A percentile compares a stretch with the other conserved stretches of the same genome.
Evolutionary conservation across 2,888 invertebrate genomes (phyloP).

Genomic region (Sphaerophoria taeniata): DNA sequence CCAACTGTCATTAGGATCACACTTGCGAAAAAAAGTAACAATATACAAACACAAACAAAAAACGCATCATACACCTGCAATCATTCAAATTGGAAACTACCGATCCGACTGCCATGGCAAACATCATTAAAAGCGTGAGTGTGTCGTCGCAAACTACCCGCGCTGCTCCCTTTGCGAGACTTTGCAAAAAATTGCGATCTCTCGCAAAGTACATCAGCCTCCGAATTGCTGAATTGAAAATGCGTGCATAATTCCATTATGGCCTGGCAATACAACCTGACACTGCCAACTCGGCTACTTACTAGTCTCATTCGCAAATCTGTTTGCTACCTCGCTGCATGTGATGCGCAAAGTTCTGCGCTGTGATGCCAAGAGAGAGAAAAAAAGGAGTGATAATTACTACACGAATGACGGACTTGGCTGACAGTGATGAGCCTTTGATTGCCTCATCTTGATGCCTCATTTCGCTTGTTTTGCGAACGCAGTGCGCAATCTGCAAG

Average conservation of each 20-base stretch:
- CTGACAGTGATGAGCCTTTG: slow-evolving; percentile 74
- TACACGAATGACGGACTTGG: slow-evolving; percentile 66
- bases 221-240: slow-evolving; percentile 35
- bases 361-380: slow-evolving; percentile 2
- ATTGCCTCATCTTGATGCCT: slow-evolving; percentile 68
- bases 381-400: slow-evolving; percentile 70
- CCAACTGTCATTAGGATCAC: slow-evolving; percentile 73
- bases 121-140: slow-evolving; percentile 70
- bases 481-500: slow-evolving; percentile 15
- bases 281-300: slow-evolving; percentile 27
- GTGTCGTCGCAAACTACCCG: slow-evolving; percentile 66
- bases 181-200: not conserved
- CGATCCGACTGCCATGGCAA: slow-evolving; percentile 69
- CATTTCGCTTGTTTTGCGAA: slow-evolving; percentile 35
- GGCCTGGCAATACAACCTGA: slow-evolving; percentile 27
- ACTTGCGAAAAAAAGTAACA: slow-evolving; percentile 43
- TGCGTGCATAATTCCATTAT: slow-evolving; percentile 71
- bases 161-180: not conserved
- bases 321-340: not conserved
- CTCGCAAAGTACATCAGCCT: not conserved
- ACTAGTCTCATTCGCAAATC: slow-evolving; percentile 5
- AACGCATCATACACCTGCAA: slow-evolving; percentile 53
- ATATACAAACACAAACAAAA: not conserved
- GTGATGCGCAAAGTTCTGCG: not conserved
- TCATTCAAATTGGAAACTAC: slow-evolving; percentile 73